phyloP scores from a whole-genome alignment of 2,113 vertebrate genomes.

The Nyctibius bracteatus region DNA sequence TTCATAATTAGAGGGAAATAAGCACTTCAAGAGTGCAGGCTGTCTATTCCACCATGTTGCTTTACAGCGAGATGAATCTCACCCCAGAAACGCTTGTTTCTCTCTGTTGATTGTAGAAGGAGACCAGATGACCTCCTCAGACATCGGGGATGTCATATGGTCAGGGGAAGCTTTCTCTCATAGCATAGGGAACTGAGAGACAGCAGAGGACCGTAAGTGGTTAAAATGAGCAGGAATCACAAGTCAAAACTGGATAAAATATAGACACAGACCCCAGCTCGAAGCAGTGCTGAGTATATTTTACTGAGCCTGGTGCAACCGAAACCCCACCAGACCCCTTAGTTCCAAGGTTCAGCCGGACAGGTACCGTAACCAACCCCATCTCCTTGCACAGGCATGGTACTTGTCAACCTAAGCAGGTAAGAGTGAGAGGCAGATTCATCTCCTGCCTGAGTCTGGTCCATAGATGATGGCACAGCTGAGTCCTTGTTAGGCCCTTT shows the following conservation, averaged over 20 bases:
- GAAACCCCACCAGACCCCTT: not conserved
- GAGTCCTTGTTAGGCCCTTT: not conserved
- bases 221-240: not conserved
- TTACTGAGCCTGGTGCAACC: not conserved
- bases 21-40: not conserved
- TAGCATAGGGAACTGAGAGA: not conserved
- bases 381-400: not conserved
- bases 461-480: not conserved
- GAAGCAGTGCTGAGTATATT: not conserved
- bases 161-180: not conserved
- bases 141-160: accelerated
- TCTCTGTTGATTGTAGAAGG: not conserved
- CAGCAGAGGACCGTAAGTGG: not conserved
- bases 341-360: not conserved
- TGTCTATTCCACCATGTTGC: not conserved
- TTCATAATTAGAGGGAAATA: not conserved
- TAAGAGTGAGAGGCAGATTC: not conserved
- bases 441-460: not conserved
- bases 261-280: not conserved
- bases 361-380: not conserved
- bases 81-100: not conserved
- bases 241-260: not conserved
- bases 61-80: not conserved
- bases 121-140: not conserved
- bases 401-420: not conserved